phyloP scores from a whole-genome alignment of 2,113 vertebrate genomes.

The Mobula hypostoma region DNA sequence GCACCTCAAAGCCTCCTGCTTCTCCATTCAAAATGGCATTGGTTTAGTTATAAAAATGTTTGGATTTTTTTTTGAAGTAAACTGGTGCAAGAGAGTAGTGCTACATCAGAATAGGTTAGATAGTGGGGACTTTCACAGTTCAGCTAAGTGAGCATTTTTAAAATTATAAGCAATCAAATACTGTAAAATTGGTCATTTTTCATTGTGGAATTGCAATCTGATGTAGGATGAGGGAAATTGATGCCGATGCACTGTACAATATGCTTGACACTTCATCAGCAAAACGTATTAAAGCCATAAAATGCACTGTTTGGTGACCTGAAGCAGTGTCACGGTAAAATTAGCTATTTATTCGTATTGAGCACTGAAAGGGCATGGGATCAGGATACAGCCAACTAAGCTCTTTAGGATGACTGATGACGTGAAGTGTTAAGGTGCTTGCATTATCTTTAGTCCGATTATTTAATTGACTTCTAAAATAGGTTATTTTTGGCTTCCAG shows the following conservation, averaged over 20 bases:
- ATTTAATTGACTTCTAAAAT: slow-evolving; percentile 2
- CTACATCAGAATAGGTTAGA: neutral
- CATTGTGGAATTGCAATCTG: neutral
- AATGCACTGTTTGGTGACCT: neutral
- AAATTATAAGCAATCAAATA: neutral
- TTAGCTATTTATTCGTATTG: neutral
- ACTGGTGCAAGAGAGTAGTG: neutral
- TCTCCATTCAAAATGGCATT: neutral
- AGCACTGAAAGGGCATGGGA: neutral
- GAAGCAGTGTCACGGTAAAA: neutral
- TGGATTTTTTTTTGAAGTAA: neutral
- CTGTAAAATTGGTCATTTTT: neutral
- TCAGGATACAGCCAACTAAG: neutral
- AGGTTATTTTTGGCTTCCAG: neutral
- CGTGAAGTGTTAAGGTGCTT: neutral
- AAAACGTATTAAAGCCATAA: neutral
- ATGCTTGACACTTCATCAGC: neutral
- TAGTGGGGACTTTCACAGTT: neutral
- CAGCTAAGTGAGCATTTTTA: neutral
- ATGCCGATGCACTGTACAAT: neutral
- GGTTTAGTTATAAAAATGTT: neutral
- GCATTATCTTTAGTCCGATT: slow-evolving; percentile 2
- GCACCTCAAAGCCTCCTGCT: neutral
- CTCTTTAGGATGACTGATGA: neutral
- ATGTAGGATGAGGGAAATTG: neutral